Evolutionary conservation across 2,797 vertebrate genomes (phyloP).

Genomic region (Thamnophis elegans): DNA sequence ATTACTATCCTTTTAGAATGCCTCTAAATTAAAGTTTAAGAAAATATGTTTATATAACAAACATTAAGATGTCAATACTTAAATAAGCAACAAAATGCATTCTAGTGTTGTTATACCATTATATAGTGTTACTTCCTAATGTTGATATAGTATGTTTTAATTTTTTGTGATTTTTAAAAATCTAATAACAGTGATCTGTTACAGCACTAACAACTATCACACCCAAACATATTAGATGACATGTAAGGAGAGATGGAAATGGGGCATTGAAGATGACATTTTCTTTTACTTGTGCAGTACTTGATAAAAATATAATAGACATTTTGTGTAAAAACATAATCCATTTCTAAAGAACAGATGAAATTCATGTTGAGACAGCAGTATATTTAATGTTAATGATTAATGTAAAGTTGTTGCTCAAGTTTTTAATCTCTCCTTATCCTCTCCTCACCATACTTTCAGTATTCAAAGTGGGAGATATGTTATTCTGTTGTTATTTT

Average conservation of each 20-base stretch:
- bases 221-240: neutral
- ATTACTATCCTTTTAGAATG: too few relatives aligned
- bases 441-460: too few relatives aligned
- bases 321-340: neutral
- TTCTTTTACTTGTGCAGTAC: neutral
- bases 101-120: neutral
- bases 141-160: neutral
- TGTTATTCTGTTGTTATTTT: too few relatives aligned
- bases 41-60: neutral
- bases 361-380: neutral
- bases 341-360: neutral
- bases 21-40: neutral
- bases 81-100: neutral
- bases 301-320: neutral
- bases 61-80: neutral
- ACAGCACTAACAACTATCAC: neutral
- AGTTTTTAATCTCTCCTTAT: too few relatives aligned
- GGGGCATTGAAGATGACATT: neutral
- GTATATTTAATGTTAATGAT: neutral
- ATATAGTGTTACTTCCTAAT: neutral
- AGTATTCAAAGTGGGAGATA: too few relatives aligned
- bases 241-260: neutral
- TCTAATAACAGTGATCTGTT: neutral
- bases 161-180: neutral
- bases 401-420: neutral